Percentiles rank a stretch among this genome's conserved stretches.
phyloP scores from a whole-genome alignment of 2,888 invertebrate species.

The Eristalis tenax region DNA sequence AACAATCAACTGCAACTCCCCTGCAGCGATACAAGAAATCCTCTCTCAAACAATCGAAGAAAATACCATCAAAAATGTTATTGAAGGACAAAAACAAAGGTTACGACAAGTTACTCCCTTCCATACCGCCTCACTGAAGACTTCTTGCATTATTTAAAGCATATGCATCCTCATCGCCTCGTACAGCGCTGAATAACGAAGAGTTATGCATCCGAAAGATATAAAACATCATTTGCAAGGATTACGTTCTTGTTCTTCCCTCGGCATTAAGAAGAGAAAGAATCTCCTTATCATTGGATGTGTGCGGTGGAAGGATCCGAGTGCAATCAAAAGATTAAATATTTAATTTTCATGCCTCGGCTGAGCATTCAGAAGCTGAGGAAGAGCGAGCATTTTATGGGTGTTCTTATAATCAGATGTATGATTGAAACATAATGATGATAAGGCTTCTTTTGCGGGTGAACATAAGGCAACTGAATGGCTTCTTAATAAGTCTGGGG shows the following conservation, averaged over 20 bases:
- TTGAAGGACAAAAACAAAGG: neutral
- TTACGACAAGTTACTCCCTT: neutral
- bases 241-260: neutral
- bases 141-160: neutral
- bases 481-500: neutral
- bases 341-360: neutral
- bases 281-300: neutral
- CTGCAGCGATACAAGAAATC: neutral
- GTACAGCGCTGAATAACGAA: neutral
- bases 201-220: neutral
- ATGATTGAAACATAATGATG: neutral
- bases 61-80: neutral
- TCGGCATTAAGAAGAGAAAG: neutral
- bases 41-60: neutral
- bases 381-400: neutral
- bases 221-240: conserved; percentile 1
- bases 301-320: neutral
- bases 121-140: neutral
- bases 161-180: neutral
- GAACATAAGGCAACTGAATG: neutral
- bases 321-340: neutral
- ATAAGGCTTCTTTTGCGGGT: neutral
- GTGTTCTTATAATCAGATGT: neutral
- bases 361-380: neutral
- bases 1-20: no score